Percentiles rank a stretch among this genome's conserved stretches.
phyloP scores from a whole-genome alignment of 2,888 invertebrate genomes.

The Hartigia nigra region DNA sequence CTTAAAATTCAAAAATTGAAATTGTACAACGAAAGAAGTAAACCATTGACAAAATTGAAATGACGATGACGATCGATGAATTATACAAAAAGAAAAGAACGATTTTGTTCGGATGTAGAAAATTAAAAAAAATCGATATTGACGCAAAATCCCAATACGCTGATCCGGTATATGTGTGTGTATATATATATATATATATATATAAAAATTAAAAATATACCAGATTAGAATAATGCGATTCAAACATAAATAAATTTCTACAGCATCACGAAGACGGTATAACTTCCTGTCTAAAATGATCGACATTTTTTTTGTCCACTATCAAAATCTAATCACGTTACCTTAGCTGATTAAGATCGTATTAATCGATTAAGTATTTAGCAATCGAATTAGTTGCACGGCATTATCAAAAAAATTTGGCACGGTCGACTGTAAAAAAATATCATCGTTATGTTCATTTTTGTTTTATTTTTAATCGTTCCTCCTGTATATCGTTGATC shows the following conservation, averaged over 20 bases:
- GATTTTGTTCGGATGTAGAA: too few relatives aligned
- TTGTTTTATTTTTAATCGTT: not conserved
- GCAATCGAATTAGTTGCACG: constrained; percentile 26
- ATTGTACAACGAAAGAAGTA: not conserved
- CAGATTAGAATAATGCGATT: too few relatives aligned
- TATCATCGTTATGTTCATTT: constrained; percentile 34
- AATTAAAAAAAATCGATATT: too few relatives aligned
- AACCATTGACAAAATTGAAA: not conserved
- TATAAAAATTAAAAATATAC: too few relatives aligned
- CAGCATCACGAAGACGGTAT: not conserved
- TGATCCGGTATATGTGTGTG: not conserved
- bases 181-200: not conserved
- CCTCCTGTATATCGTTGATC: too few relatives aligned
- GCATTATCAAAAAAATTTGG: constrained; percentile 46
- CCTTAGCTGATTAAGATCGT: not conserved
- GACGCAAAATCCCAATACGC: too few relatives aligned
- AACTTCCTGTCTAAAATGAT: not conserved
- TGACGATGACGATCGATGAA: too few relatives aligned
- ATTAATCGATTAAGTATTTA: constrained; percentile 18
- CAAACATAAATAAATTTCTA: not conserved
- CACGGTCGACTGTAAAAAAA: constrained; percentile 54
- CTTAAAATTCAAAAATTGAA: too few relatives aligned
- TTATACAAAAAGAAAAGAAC: too few relatives aligned
- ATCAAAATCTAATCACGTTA: not conserved
- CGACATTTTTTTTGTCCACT: not conserved